A percentile compares a stretch with the other conserved stretches of the same genome.
These are phyloP conservation scores for Dasypus novemcinctus DNA, from an alignment of 2,113 vertebrate species.

Conservation along the genomic window DNA sequence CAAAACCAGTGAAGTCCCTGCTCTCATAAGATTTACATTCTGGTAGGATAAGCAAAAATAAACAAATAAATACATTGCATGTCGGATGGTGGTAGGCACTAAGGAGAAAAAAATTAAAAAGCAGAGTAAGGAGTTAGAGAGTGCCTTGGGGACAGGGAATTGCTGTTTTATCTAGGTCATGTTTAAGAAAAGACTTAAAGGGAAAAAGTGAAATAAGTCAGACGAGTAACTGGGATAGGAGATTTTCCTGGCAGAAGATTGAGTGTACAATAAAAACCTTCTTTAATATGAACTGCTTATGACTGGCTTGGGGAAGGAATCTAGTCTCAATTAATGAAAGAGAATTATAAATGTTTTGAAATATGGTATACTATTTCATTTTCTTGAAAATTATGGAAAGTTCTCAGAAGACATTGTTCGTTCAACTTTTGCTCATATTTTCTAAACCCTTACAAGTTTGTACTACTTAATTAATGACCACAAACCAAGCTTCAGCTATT, in stretches of 20 bases:
- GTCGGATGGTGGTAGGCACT: not conserved
- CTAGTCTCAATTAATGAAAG: not conserved
- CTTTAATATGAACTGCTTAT: not conserved
- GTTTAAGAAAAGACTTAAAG: not conserved
- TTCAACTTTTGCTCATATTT: not conserved
- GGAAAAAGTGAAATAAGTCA: not conserved
- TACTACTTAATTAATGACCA: not conserved
- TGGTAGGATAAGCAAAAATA: not conserved
- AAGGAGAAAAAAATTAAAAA: not conserved
- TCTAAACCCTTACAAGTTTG: not conserved
- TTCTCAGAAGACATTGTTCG: not conserved
- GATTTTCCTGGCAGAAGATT: not conserved
- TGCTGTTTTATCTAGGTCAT: not conserved
- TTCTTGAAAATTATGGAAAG: not conserved
- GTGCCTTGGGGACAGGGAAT: not conserved
- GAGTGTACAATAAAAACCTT: not conserved
- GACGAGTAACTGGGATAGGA: not conserved
- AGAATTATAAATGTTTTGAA: not conserved
- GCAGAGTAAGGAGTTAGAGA: not conserved
- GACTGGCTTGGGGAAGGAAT: not conserved
- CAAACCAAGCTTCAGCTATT: not conserved
- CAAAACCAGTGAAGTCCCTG: not conserved
- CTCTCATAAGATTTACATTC: constrained; percentile 2
- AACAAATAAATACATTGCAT: not conserved
- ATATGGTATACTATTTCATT: not conserved